Percentiles rank a stretch among this genome's conserved stretches.
These are phyloP conservation scores for Anguilla pacifica DNA, from an alignment of 2,797 vertebrate genomes.

Conservation along the genomic window DNA sequence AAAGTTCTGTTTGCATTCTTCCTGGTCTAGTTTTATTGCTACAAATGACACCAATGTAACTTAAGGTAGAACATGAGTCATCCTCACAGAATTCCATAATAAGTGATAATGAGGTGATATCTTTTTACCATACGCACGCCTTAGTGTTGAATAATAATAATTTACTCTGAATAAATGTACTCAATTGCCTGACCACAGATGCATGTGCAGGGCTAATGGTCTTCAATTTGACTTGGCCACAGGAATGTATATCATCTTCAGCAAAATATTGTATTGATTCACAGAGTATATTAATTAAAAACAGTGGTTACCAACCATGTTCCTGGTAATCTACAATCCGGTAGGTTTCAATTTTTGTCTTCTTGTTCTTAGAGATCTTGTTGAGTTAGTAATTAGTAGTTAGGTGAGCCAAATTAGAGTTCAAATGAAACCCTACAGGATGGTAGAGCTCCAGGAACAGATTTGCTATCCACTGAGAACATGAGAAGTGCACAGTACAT, in stretches of 20 bases:
- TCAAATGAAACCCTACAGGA: too few species aligned
- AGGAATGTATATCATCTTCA: background rate
- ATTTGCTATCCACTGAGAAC: background rate
- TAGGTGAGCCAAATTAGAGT: too few species aligned
- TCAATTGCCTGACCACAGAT: background rate
- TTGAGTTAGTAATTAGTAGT: too few species aligned
- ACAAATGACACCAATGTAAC: conserved; percentile 76
- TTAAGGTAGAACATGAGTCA: conserved; percentile 68
- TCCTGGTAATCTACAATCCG: too few species aligned
- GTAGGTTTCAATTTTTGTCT: too few species aligned
- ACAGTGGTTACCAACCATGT: too few species aligned
- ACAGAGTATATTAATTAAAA: background rate
- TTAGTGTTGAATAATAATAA: background rate
- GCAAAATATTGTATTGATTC: background rate
- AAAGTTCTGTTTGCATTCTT: conserved; percentile 4
- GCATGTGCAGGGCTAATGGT: background rate
- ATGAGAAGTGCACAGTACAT: background rate
- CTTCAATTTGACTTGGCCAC: background rate
- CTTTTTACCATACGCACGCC: background rate
- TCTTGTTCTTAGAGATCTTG: too few species aligned
- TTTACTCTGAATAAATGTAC: background rate
- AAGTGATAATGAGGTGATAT: conserved; percentile 69
- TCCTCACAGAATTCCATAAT: conserved; percentile 47
- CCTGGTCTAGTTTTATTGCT: conserved; percentile 72
- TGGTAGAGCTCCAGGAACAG: too few species aligned